Conservation (phyloP, 2,888 invertebrate species). For the Synanthedon tipuliformis region DNA sequence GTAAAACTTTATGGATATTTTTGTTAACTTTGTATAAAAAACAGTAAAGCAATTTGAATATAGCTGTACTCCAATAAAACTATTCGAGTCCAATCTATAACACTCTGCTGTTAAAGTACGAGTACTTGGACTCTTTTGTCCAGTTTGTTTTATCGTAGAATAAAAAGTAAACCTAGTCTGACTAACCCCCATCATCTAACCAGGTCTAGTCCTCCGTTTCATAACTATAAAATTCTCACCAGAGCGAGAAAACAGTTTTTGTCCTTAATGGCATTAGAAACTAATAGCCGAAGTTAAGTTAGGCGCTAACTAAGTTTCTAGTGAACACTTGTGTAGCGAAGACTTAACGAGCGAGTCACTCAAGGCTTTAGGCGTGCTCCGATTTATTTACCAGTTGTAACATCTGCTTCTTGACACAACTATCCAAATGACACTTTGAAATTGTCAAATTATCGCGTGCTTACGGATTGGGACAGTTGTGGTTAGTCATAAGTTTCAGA, state of each 20-base stretch:
- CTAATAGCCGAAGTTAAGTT: conserved; percentile 25
- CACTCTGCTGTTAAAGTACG: too few species aligned
- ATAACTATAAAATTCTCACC: too few species aligned
- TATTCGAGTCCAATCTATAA: too few species aligned
- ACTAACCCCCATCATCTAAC: too few species aligned
- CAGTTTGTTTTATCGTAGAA: too few species aligned
- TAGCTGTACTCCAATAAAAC: too few species aligned
- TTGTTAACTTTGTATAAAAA: too few species aligned
- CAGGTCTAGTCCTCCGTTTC: too few species aligned
- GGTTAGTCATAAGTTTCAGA: conserved; percentile 15
- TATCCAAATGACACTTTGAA: conserved; percentile 58
- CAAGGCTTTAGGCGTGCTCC: conserved; percentile 37
- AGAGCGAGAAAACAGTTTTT: neutral
- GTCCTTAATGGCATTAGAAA: conserved; percentile 11
- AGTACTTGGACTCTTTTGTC: too few species aligned
- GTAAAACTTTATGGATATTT: too few species aligned
- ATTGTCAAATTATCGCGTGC: conserved; percentile 57
- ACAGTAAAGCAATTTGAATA: too few species aligned
- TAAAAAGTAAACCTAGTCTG: too few species aligned
- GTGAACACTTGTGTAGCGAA: conserved; percentile 20
- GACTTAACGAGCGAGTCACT: conserved; percentile 50
- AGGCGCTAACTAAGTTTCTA: conserved; percentile 22
- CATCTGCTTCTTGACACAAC: conserved; percentile 50
- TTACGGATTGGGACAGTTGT: conserved; percentile 23
- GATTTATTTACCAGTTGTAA: conserved; percentile 53